A percentile compares a stretch with the other conserved stretches of the same genome.
These are phyloP conservation scores for Antitype chi DNA, from an alignment of 2,888 invertebrate species.

Conservation along the genomic window DNA sequence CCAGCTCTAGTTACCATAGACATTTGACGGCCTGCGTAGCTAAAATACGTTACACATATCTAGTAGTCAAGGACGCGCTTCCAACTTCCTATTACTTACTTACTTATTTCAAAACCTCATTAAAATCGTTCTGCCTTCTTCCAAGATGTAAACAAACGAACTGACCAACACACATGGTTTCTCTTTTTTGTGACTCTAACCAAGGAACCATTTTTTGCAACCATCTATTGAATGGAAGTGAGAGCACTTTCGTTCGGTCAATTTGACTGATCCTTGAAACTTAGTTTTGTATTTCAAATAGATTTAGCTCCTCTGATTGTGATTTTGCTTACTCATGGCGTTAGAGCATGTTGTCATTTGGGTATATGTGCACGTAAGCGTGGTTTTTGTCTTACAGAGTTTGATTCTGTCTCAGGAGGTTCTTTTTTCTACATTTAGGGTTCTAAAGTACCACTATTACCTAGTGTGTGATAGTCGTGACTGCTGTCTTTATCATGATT, in stretches of 20 bases:
- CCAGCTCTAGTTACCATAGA: background rate
- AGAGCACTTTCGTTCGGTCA: constrained; percentile 81
- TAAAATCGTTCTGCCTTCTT: constrained; percentile 14
- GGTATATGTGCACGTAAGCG: background rate
- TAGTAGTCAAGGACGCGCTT: background rate
- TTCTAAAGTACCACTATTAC: background rate
- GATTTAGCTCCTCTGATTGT: constrained; percentile 60
- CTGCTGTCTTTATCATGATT: background rate
- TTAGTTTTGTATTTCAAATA: constrained; percentile 66
- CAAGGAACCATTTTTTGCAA: constrained; percentile 67
- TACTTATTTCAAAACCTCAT: constrained; percentile 17
- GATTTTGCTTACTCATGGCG: constrained; percentile 53
- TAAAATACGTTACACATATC: background rate
- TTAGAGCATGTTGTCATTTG: constrained; percentile 47
- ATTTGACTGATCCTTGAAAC: constrained; percentile 74
- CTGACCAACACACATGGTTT: constrained; percentile 42
- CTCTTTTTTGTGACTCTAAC: constrained; percentile 36
- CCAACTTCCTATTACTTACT: background rate
- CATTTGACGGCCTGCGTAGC: background rate
- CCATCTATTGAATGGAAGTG: constrained; percentile 72
- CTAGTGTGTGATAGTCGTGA: too few relatives aligned
- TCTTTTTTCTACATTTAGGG: background rate
- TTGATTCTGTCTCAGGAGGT: background rate
- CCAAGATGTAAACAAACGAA: constrained; percentile 7
- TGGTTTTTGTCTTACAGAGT: background rate